Conservation (phyloP, 2,113 vertebrate species). For the Alosa alosa region DNA sequence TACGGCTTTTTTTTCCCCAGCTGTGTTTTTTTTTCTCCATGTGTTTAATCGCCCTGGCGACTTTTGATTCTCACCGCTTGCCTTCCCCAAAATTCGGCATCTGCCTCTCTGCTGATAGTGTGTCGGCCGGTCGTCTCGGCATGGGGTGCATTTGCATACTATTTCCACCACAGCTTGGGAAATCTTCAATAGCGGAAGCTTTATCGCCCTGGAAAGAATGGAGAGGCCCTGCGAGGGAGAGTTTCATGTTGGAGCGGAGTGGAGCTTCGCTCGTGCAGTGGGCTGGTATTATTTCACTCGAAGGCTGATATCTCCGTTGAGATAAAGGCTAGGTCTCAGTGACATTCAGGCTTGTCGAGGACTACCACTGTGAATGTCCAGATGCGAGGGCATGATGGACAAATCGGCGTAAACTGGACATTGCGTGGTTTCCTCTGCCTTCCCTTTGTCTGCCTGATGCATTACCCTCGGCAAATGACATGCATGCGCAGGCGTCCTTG, state of each 20-base stretch:
- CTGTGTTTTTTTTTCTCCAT: slow-evolving; percentile 43
- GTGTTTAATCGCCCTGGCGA: slow-evolving; percentile 63
- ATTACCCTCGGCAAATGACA: background rate
- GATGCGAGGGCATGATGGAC: slow-evolving; percentile 22
- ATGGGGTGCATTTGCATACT: slow-evolving; percentile 72
- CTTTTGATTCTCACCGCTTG: slow-evolving; percentile 63
- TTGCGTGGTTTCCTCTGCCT: background rate
- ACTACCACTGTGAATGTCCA: slow-evolving; percentile 17
- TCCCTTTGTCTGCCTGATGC: background rate
- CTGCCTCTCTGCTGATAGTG: slow-evolving; percentile 73
- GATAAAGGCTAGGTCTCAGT: slow-evolving; percentile 44
- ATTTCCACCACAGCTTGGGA: slow-evolving; percentile 59
- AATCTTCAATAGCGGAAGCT: slow-evolving; percentile 66
- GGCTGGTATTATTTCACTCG: slow-evolving; percentile 38
- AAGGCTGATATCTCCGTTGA: slow-evolving; percentile 50
- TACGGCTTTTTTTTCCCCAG: background rate
- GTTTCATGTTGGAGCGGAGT: slow-evolving; percentile 35
- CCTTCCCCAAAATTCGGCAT: slow-evolving; percentile 43
- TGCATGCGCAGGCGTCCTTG: background rate
- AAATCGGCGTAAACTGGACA: slow-evolving; percentile 19
- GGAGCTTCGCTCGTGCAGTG: slow-evolving; percentile 41
- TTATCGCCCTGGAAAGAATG: slow-evolving; percentile 61
- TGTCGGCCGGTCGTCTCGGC: slow-evolving; percentile 56
- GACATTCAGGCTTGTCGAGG: slow-evolving; percentile 35
- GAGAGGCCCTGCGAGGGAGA: slow-evolving; percentile 46